Base-by-base conservation (phyloP, 2,113 vertebrate species). In the Oxyura jamaicensis region DNA sequence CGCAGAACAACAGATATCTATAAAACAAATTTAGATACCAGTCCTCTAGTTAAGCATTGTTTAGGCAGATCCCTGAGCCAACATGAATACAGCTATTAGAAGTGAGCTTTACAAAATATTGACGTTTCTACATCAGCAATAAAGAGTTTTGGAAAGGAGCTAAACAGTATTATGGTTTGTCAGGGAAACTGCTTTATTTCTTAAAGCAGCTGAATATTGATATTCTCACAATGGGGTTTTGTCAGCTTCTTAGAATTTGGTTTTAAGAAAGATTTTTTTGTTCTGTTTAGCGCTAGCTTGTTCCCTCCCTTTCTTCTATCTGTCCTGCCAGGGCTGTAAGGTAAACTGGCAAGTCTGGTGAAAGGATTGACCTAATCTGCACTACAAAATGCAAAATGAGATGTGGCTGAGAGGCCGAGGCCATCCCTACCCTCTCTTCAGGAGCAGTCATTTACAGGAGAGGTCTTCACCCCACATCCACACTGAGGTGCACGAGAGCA, bases 61-160 rank as follows among this genome's bases (percentile, higher is more conserved):
- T 94, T 83, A 91, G 90, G 75, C 75, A 94, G 72, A 90, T 92
- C 71, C 36, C 82, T 77, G 75, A 94, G 87, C 85, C 85, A 46
- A 83, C 36, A 39, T 86, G 91, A 94, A 80, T 77, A 15, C 67
- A 86, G 65, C 63, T 89, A 48, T 94, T 94, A 91, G 68, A 78
- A 72, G 13, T 68, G 79, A 95, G 76, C 76, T 94, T 94, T 94
- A 65, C 63, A 86, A 86, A 96, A 88, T 93, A 96, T 91, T 93
- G 88, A 93, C 0, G 0, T 95, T 94, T 80, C 75, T 75, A 55
- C 52, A 5, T 41, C 67, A 91, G 75, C 81, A 93, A 86, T 94
- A 76, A 94, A 91, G 72, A 74, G 68, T 90, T 95, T 93, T 83
- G 79, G 72, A 83, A 91, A 33, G 18, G 73, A 93, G 21, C 88